Evolutionary conservation across 2,113 vertebrate species (phyloP).

Genomic region (Dolichotis patagonum): DNA sequence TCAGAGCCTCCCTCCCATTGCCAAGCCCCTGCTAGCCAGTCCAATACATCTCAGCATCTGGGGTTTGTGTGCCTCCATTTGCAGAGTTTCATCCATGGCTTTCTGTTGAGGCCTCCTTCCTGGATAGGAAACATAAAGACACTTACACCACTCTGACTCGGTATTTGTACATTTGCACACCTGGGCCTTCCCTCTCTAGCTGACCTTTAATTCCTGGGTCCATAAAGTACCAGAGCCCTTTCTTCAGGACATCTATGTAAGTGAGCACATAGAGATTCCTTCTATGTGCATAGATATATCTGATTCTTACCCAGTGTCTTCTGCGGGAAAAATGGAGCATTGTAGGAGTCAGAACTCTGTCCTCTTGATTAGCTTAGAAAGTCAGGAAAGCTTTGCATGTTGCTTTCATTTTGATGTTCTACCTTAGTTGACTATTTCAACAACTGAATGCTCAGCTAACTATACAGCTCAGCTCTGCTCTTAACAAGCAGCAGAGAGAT

Average conservation of each 20-base stretch:
- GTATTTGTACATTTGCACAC: neutral
- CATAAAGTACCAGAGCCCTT: neutral
- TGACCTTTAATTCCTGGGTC: neutral
- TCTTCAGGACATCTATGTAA: neutral
- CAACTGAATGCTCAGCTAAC: neutral
- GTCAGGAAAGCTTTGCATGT: neutral
- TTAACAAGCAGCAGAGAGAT: neutral
- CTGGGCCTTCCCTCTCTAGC: neutral
- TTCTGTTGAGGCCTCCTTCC: neutral
- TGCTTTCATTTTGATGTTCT: neutral
- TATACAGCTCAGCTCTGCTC: neutral
- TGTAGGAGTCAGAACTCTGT: neutral
- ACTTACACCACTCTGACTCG: neutral
- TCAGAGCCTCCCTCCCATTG: accelerated
- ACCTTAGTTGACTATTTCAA: neutral
- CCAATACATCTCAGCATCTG: accelerated
- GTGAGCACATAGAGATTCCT: neutral
- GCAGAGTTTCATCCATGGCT: neutral
- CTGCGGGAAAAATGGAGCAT: neutral
- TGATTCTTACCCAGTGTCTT: neutral
- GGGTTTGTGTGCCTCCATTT: neutral
- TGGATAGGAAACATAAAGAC: neutral
- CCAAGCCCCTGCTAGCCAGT: no score
- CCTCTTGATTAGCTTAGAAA: neutral
- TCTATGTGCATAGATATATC: no score